phyloP scores from a whole-genome alignment of 2,888 invertebrate genomes.

The Liodrosophila aerea region DNA sequence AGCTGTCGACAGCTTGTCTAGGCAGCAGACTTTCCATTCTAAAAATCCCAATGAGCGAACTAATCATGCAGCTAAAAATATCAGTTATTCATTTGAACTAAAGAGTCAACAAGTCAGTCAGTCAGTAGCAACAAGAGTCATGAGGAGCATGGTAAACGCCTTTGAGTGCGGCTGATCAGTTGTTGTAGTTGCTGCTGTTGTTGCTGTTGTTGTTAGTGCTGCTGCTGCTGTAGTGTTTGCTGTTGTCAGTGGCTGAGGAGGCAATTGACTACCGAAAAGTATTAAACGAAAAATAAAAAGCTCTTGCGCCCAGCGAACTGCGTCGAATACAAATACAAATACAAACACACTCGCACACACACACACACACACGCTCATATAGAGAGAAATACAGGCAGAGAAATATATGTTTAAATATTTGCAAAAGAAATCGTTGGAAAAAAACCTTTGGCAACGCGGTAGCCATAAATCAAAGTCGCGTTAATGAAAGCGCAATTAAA shows the following conservation, averaged over 20 bases:
- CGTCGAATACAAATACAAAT: conserved; percentile 71
- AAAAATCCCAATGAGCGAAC: conserved; percentile 10
- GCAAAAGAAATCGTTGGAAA: conserved; percentile 75
- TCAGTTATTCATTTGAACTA: conserved; percentile 45
- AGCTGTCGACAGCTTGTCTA: conserved; percentile 8
- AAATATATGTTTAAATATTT: conserved; percentile 76
- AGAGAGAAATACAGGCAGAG: not conserved
- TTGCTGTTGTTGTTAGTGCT: conserved; percentile 8
- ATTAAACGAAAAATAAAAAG: conserved; percentile 76
- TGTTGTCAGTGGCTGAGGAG: conserved; percentile 31
- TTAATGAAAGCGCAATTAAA: conserved; percentile 80
- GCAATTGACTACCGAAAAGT: conserved; percentile 78
- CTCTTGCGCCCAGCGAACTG: conserved; percentile 50
- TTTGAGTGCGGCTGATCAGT: conserved; percentile 28
- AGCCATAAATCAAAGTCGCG: conserved; percentile 79
- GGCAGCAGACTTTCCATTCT: conserved; percentile 64
- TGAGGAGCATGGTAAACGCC: conserved; percentile 62
- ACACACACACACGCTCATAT: conserved; percentile 19
- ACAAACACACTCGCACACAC: conserved; percentile 4
- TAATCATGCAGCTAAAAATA: conserved; percentile 63
- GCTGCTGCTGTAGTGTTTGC: conserved; percentile 12
- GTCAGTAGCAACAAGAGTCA: conserved; percentile 21
- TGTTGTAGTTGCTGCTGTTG: conserved; percentile 15
- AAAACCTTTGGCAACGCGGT: conserved; percentile 74
- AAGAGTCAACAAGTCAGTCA: conserved; percentile 36